A percentile compares a stretch with the other conserved stretches of the same genome.
phyloP scores from a whole-genome alignment of 2,797 vertebrate species.

The Coregonus suidteri region DNA sequence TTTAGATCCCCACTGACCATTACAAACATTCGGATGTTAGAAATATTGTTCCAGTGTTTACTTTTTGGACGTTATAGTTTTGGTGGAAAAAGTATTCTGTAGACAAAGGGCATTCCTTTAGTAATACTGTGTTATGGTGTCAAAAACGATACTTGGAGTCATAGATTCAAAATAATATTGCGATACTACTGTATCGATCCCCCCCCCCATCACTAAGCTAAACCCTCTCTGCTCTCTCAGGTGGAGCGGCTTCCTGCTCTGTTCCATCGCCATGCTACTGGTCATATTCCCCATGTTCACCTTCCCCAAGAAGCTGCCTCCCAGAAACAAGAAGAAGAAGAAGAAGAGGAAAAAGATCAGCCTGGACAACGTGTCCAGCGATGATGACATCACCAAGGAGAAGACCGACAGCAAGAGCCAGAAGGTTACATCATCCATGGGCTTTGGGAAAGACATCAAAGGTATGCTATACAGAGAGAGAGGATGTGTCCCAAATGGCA shows the following conservation, averaged over 20 bases:
- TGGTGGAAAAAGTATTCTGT: too few species aligned
- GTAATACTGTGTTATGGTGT: too few species aligned
- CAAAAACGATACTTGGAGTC: too few species aligned
- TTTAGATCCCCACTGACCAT: too few species aligned
- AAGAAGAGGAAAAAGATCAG: slow-evolving; percentile 89
- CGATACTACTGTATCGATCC: not conserved
- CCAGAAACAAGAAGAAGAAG: slow-evolving; percentile 89
- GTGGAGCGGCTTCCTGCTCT: slow-evolving; percentile 95
- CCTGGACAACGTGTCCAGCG: slow-evolving; percentile 76
- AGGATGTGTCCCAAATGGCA: not conserved
- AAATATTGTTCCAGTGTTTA: too few species aligned
- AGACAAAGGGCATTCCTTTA: too few species aligned
- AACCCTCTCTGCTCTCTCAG: slow-evolving; percentile 39
- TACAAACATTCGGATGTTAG: too few species aligned
- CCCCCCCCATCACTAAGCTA: slow-evolving; percentile 2
- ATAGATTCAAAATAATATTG: too few species aligned
- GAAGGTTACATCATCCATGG: slow-evolving; percentile 87
- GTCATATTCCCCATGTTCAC: slow-evolving; percentile 99
- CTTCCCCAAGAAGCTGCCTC: slow-evolving; percentile 98
- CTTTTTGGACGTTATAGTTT: too few species aligned
- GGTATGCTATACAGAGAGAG: slow-evolving; percentile 66
- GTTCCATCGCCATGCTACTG: slow-evolving; percentile 93
- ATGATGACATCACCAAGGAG: slow-evolving; percentile 91
- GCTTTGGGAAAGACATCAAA: slow-evolving; percentile 93
- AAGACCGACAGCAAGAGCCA: slow-evolving; percentile 83